phyloP scores from a whole-genome alignment of 1,140 invertebrate genomes.

The Cylas formicarius region DNA sequence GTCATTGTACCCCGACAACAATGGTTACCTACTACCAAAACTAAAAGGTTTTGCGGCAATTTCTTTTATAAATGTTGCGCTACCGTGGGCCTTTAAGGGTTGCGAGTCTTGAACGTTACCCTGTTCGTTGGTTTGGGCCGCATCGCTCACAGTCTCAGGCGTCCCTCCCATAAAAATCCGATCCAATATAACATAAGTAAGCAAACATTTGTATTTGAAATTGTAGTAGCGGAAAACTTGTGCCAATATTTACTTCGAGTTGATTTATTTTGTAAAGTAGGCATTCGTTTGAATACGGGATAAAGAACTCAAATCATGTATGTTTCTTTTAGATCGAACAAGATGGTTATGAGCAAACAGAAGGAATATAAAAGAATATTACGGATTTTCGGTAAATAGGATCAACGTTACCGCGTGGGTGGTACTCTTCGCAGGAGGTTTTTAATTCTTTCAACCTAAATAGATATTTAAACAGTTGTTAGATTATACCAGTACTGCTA shows the following conservation, averaged over 20 bases:
- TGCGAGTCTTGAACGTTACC: slow-evolving; percentile 3
- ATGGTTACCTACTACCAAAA: slow-evolving; percentile 31
- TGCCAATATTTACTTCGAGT: slow-evolving; percentile 32
- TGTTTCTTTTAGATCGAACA: slow-evolving; percentile 12
- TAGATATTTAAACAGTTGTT: too few relatives aligned
- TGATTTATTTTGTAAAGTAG: slow-evolving; percentile 25
- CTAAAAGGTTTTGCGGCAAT: slow-evolving; percentile 33
- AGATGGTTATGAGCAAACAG: slow-evolving; percentile 12
- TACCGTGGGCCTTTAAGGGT: slow-evolving; percentile 19
- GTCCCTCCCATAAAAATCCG: slow-evolving; percentile 30
- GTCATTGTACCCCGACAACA: slow-evolving; percentile 11
- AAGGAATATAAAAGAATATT: slow-evolving; percentile 10
- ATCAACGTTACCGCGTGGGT: too few relatives aligned
- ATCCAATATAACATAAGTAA: slow-evolving; percentile 33
- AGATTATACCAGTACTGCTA: too few relatives aligned
- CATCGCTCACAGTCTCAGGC: slow-evolving; percentile 5
- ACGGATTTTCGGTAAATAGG: slow-evolving; percentile 14
- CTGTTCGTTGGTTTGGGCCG: neutral
- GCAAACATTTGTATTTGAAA: slow-evolving; percentile 34
- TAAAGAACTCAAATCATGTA: slow-evolving; percentile 14
- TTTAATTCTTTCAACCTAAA: too few relatives aligned
- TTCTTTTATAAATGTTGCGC: slow-evolving; percentile 26
- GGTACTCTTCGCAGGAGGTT: too few relatives aligned
- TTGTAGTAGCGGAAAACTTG: slow-evolving; percentile 32
- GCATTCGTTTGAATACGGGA: slow-evolving; percentile 16